phyloP scores from a whole-genome alignment of 2,888 invertebrate genomes.

The Nomada ruficornis region DNA sequence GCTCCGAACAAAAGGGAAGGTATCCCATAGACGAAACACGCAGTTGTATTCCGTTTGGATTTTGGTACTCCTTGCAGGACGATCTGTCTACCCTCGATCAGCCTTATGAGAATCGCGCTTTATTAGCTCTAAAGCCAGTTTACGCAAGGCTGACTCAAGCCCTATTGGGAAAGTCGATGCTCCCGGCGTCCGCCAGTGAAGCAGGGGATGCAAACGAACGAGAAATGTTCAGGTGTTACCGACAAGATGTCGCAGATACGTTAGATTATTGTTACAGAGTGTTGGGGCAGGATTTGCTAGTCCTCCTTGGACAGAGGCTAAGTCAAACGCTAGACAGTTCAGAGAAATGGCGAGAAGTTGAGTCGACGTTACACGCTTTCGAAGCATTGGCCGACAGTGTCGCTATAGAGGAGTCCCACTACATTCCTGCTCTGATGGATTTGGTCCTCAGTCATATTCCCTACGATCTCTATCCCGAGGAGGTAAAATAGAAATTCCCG shows the following conservation, averaged over 20 bases:
- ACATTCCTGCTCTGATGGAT: conserved; percentile 85
- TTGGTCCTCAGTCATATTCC: conserved; percentile 79
- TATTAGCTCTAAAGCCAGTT: conserved; percentile 87
- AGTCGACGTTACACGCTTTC: conserved; percentile 85
- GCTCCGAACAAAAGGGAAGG: conserved; percentile 92
- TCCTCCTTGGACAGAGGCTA: conserved; percentile 88
- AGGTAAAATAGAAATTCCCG: conserved; percentile 68
- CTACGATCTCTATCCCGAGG: conserved; percentile 79
- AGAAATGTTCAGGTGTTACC: conserved; percentile 92
- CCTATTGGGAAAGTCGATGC: conserved; percentile 92
- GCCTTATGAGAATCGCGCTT: conserved; percentile 75
- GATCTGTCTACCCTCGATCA: conserved; percentile 76
- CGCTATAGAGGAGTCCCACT: conserved; percentile 80
- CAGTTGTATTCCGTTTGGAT: conserved; percentile 93
- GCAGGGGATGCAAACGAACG: conserved; percentile 89
- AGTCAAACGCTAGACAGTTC: conserved; percentile 85
- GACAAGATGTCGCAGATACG: conserved; percentile 94
- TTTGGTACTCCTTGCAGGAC: conserved; percentile 97
- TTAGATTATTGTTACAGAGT: conserved; percentile 95
- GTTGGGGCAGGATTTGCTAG: conserved; percentile 90
- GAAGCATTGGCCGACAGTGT: conserved; percentile 86
- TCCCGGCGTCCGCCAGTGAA: conserved; percentile 85
- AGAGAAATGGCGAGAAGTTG: conserved; percentile 86
- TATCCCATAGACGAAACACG: conserved; percentile 95
- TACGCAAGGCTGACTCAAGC: conserved; percentile 92